A percentile compares a stretch with the other conserved stretches of the same genome.
phyloP scores from a whole-genome alignment of 2,797 vertebrate species.

The Chelonia mydas region DNA sequence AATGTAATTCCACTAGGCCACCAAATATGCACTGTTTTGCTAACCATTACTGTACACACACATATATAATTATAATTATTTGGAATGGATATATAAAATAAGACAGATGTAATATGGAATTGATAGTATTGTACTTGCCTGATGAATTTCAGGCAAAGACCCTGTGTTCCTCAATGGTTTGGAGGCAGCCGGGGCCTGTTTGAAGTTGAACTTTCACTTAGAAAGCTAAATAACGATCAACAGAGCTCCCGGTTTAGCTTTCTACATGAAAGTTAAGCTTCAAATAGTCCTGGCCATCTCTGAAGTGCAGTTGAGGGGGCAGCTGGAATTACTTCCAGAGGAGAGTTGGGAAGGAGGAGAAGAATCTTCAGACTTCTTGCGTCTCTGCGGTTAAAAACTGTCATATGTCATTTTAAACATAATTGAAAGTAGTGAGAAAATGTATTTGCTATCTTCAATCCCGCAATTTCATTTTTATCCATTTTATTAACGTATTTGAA shows the following conservation, averaged over 20 bases:
- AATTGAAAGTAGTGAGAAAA: neutral
- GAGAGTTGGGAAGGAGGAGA: neutral
- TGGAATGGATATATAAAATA: neutral
- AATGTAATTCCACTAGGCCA: neutral
- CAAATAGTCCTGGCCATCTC: neutral
- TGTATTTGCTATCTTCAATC: neutral
- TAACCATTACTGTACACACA: neutral
- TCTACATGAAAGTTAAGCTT: neutral
- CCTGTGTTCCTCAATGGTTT: neutral
- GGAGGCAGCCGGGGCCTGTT: neutral
- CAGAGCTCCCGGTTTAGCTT: constrained; percentile 14
- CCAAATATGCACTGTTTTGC: neutral
- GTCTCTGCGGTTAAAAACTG: accelerated
- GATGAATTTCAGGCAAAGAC: constrained; percentile 31
- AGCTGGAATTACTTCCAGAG: neutral
- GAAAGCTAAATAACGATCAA: neutral
- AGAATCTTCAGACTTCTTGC: neutral
- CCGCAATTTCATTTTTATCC: neutral
- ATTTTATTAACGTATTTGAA: neutral
- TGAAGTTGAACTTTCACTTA: constrained; percentile 16
- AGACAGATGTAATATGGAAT: neutral
- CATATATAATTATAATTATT: neutral
- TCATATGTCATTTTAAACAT: neutral
- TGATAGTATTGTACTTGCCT: neutral
- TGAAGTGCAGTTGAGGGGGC: neutral